Evolutionary conservation across 2,113 vertebrate species (phyloP), one percentile per base, ranked within the genome.

Genomic region (Oophaga pumilio): DNA sequence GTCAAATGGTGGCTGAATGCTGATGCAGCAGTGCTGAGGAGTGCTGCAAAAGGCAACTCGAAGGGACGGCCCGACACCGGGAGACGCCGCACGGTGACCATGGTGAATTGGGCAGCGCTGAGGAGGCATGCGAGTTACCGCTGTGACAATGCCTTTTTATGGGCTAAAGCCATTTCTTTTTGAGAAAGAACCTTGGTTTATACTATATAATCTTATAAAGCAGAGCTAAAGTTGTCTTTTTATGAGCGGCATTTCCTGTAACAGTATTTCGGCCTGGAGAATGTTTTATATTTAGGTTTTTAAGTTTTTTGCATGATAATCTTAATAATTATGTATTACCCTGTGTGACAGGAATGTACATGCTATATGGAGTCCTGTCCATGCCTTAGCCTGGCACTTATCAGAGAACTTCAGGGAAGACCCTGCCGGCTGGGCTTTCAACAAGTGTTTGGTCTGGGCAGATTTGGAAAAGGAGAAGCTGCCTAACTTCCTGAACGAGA

Each of bases 301-400:
- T 26, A 11, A 26, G 1, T 68, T 68, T 2, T 68, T n/a, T 2
- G 0, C 2, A 14, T 66, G 33, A 43, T 43, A 43, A 57, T 59
- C n/a, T 60, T 28, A 59, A 8, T 24, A n/a, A n/a, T 13, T 2
- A 22, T n/a, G 43, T 57, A 6, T 71, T 73, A n/a, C 49, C 76
- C 56, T 87, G 20, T 50, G 56, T 24, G 0, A 0, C 90, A 99
- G 98, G 87, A 94, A 98, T 0, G 92, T 97, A 24, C 94, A 92
- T 0, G 94, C 96, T 0, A 4, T 94, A 53, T 99, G 97, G 97
- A 98, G 95, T 33, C 92, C 93, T 0, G 96, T 93, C 24, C 97
- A 99, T 0, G 97, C 97, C 0, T 74, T 99, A 85, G 97, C 97
- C 85, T 99, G 98, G 97, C 97, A 99, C 88, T 93, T 99, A 90